Base-by-base conservation (phyloP, 2,113 vertebrate species). In the Esox niger region DNA sequence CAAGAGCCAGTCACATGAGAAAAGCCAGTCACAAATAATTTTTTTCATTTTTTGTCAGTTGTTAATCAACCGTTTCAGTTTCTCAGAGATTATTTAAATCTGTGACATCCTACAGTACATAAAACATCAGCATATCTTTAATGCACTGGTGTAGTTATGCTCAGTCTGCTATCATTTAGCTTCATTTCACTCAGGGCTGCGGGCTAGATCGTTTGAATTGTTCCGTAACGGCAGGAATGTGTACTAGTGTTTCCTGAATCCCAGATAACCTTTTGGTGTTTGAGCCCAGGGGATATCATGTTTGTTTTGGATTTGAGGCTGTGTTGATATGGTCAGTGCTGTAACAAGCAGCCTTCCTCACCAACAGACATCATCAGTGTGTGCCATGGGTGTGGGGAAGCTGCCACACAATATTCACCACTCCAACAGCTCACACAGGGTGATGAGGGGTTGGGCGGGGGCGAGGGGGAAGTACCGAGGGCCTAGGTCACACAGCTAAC, bases 271-370 rank as follows among this genome's bases (percentile, higher is more conserved):
- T 23, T 52, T 52, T 21, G 17, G 47, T 52, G 20, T 52, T 10
- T 26, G 52, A 67, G 60, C 80, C 58, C 80, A 29, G 31, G 62
- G 76, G 76, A 71, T 30, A 25, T 66, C 32, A 33, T 74, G 77
- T 79, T 79, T 82, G 77, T 72, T 68, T 74, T 66, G 68, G 76
- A 74, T 71, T 67, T 66, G 69, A 46, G 54, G 70, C 71, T 67
- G 68, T 82, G 80, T 82, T 82, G 73, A 74, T 79, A 66, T 67
- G 63, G 64, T 76, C 49, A 26, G 65, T 69, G 65, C 55, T 30
- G 73, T 61, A 79, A 82, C 79, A 82, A 82, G 73, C 62, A 52
- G 49, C 27, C 68, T 71, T 72, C 66, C 55, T 30, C 64, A 69
- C 20, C 64, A 35, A 43, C 68, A 66, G 71, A 79, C 70, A 79